Conservation (phyloP, 2,888 invertebrate species). For the Eurytoma adleriae region DNA sequence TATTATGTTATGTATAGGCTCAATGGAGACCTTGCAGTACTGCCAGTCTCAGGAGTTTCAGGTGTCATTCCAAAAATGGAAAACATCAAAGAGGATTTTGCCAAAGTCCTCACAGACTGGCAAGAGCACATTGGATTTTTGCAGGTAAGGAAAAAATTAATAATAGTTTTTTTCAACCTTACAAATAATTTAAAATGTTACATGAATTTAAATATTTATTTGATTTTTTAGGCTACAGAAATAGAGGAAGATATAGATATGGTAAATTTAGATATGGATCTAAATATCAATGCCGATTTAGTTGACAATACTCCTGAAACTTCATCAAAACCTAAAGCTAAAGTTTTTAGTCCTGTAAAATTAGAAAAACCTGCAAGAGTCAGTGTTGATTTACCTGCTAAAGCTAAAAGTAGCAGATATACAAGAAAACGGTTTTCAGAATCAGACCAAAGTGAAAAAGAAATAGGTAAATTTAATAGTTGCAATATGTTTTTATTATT, state of each 20-base stretch:
- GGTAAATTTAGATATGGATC: constrained; percentile 59
- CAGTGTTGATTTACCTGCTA: constrained; percentile 4
- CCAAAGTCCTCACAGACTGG: constrained; percentile 78
- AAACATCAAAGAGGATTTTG: constrained; percentile 76
- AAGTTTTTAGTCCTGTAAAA: constrained; percentile 48
- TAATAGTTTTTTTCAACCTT: constrained; percentile 8
- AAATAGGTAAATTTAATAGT: constrained; percentile 53
- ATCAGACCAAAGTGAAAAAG: constrained; percentile 58
- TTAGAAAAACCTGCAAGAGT: constrained; percentile 32
- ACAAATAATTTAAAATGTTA: constrained; percentile 17
- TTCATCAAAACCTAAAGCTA: constrained; percentile 29
- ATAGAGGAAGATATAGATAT: constrained; percentile 72
- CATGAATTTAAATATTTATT: constrained; percentile 23
- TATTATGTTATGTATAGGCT: constrained; percentile 64
- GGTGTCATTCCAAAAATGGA: constrained; percentile 68
- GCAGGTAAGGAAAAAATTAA: constrained; percentile 75
- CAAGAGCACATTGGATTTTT: constrained; percentile 76
- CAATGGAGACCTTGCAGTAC: constrained; percentile 75
- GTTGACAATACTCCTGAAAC: constrained; percentile 66
- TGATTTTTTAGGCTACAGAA: constrained; percentile 67
- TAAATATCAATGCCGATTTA: constrained; percentile 61
- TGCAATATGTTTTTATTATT: not conserved
- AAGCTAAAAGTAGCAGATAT: constrained; percentile 25
- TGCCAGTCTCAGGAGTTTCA: constrained; percentile 72
- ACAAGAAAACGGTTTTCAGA: constrained; percentile 30